phyloP scores from a whole-genome alignment of 92 coral and sea anemone species.

The Pocillopora grandis region DNA sequence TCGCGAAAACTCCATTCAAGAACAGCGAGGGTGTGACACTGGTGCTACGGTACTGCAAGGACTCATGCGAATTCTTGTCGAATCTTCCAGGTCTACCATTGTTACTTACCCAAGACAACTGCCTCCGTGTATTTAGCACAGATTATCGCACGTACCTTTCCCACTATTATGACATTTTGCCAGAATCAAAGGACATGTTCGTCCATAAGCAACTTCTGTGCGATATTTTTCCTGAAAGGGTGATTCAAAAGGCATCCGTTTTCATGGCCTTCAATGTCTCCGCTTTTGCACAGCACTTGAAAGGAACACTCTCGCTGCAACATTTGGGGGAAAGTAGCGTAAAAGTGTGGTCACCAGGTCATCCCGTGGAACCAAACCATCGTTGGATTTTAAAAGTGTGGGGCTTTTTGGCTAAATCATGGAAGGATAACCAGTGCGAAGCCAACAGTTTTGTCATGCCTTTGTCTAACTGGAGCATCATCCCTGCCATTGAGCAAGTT shows the following conservation, averaged over 20 bases:
- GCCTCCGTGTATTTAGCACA: constrained; percentile 45
- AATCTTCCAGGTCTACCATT: constrained; percentile 80
- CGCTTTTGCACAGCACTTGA: constrained; percentile 28
- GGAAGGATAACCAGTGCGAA: background rate
- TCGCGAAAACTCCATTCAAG: constrained; percentile 48
- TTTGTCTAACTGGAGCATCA: constrained; percentile 54
- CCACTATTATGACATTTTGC: constrained; percentile 50
- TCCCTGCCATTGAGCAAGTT: constrained; percentile 55
- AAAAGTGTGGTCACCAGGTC: constrained; percentile 18
- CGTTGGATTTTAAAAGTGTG: constrained; percentile 31
- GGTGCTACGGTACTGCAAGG: constrained; percentile 67
- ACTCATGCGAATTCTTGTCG: constrained; percentile 43
- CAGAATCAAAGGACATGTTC: constrained; percentile 54
- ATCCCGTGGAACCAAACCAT: background rate
- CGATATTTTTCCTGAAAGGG: background rate
- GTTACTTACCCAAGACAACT: constrained; percentile 77
- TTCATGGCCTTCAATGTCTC: constrained; percentile 36
- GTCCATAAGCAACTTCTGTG: constrained; percentile 40
- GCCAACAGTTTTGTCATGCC: constrained; percentile 37
- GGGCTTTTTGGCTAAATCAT: constrained; percentile 18
- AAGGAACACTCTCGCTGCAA: constrained; percentile 3
- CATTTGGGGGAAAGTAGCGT: background rate
- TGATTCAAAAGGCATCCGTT: background rate
- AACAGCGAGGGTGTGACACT: constrained; percentile 6
- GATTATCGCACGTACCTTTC: constrained; percentile 50